Evolutionary conservation across 2,113 vertebrate species (phyloP), one percentile per base, ranked within the genome.

Genomic region (Oceanodroma tethys): DNA sequence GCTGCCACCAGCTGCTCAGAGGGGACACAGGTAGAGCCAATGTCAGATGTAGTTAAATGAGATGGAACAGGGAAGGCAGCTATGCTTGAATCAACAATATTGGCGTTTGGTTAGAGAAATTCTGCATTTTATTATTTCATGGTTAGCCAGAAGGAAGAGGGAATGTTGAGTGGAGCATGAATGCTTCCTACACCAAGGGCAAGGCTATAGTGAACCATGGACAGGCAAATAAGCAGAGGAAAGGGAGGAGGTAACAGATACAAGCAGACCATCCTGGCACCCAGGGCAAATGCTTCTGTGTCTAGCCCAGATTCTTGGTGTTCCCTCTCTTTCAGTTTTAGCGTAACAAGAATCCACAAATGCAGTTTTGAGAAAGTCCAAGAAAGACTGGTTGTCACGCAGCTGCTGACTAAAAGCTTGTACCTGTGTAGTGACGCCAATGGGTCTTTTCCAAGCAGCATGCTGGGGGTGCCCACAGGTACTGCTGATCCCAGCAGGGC

Each of bases 1-100:
- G 95, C 95, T 95, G 90, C 91, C 81, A 87, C 29, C 92, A 96
- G 95, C 94, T 97, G 95, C 88, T 95, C 59, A 23, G 82, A 89
- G 72, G 60, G 81, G 76, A 88, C 0, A 1, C 91, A 96, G 97
- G 97, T 97, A 97, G 62, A 45, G 66, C 59, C 6, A 8, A 53
- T 82, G 81, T 95, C 89, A 95, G 89, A 95, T 80, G 67, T 17
- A 80, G 93, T 76, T 90, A 94, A 97, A 93, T 87, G 88, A 95
- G 89, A 93, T 90, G 95, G 91, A 97, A 91, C 83, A 58, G 81
- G 78, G 86, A 59, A 89, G 53, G 90, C 70, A 81, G 81, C 78
- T 50, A 42, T 14, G 78, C 91, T 60, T 88, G 45, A 91, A 62
- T 62, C 83, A 91, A 36, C 53, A 79, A 26, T 1, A 9, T 2